Percentiles rank a stretch among this genome's conserved stretches.
Evolutionary conservation across 2,888 invertebrate species (phyloP).

Genomic region (Hypsopygia costalis): DNA sequence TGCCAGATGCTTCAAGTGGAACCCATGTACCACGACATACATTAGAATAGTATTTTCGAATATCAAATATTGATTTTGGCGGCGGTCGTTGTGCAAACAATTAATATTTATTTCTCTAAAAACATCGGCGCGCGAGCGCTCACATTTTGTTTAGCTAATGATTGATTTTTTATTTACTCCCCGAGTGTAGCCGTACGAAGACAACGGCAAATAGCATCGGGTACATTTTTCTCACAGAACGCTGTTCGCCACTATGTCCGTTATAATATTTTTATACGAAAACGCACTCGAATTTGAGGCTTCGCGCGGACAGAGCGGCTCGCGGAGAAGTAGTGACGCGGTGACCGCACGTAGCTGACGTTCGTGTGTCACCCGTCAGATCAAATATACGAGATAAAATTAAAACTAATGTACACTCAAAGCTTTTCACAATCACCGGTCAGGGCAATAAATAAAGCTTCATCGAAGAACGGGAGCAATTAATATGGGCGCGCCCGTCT

Average conservation of each 20-base stretch:
- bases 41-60: slow-evolving; percentile 79
- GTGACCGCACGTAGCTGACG: slow-evolving; percentile 31
- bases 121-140: slow-evolving; percentile 72
- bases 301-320: slow-evolving; percentile 1
- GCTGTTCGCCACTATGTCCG: slow-evolving; percentile 26
- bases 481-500: slow-evolving; percentile 75
- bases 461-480: slow-evolving; percentile 78
- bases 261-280: slow-evolving; percentile 42
- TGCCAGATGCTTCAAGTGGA: slow-evolving; percentile 57
- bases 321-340: slow-evolving; percentile 11
- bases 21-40: slow-evolving; percentile 66
- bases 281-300: slow-evolving; percentile 26
- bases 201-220: slow-evolving; percentile 51
- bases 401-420: slow-evolving; percentile 74
- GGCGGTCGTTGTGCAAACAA: slow-evolving; percentile 74
- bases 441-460: slow-evolving; percentile 77
- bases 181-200: slow-evolving; percentile 57
- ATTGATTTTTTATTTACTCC: slow-evolving; percentile 74
- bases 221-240: slow-evolving; percentile 59
- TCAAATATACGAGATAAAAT: slow-evolving; percentile 69
- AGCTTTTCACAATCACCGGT: slow-evolving; percentile 75
- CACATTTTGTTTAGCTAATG: slow-evolving; percentile 73
- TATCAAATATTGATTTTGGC: slow-evolving; percentile 76
- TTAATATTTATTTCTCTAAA: slow-evolving; percentile 78
- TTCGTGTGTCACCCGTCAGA: slow-evolving; percentile 70